These are phyloP conservation scores for Eucidaris tribuloides DNA, from an alignment of 35 echinoderm and acorn worm species.

Conservation along the genomic window DNA sequence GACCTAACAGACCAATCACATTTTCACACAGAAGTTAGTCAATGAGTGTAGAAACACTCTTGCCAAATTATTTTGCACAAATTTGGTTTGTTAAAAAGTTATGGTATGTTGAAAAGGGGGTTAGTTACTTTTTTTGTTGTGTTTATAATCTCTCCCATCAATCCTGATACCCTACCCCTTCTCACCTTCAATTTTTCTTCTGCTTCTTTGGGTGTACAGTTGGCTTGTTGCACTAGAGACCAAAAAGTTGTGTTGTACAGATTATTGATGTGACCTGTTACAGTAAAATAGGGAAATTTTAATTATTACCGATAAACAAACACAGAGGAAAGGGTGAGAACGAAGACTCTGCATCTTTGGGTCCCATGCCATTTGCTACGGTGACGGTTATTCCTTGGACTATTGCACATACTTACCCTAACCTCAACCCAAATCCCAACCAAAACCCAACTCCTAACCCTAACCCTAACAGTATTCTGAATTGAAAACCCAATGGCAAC, in stretches of 20 bases:
- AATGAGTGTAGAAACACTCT: not conserved
- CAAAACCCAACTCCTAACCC: too few relatives aligned
- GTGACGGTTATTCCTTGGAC: not conserved
- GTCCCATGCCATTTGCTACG: not conserved
- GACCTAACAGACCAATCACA: not conserved
- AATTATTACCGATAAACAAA: not conserved
- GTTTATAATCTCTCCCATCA: not conserved
- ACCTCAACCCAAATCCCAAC: too few relatives aligned
- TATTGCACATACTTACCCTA: too few relatives aligned
- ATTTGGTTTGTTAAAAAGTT: not conserved
- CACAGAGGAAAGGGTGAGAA: too few relatives aligned
- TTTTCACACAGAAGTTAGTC: not conserved
- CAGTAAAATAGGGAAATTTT: not conserved
- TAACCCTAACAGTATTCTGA: too few relatives aligned
- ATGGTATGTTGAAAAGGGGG: too few relatives aligned
- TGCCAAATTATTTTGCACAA: not conserved
- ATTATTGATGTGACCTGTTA: slow-evolving; percentile 93
- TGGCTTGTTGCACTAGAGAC: slow-evolving; percentile 57
- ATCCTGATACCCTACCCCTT: not conserved
- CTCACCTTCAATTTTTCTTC: slow-evolving; percentile 80
- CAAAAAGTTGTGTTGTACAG: slow-evolving; percentile 94
- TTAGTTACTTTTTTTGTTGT: too few relatives aligned
- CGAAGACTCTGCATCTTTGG: not conserved
- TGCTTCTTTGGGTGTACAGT: slow-evolving; percentile 57
- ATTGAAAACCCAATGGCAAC: too few relatives aligned